Conservation (phyloP, 2,113 vertebrate species). For the Campylomormyrus numenius region DNA sequence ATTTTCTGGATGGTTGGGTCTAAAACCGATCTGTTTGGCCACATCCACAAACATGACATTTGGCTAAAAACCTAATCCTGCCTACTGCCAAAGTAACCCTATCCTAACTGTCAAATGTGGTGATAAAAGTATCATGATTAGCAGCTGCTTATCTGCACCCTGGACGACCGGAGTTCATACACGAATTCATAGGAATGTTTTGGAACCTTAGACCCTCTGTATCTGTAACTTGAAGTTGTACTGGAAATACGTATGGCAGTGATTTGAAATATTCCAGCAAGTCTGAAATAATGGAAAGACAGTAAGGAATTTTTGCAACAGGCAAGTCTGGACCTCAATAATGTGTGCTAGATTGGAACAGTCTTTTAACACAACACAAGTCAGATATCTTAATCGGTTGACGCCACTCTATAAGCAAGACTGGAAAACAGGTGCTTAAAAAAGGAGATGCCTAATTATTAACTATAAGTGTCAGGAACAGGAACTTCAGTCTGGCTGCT, state of each 20-base stretch:
- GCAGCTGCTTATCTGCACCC: not conserved
- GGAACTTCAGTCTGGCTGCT: not conserved
- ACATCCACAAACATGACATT: conserved; percentile 6
- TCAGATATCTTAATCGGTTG: not conserved
- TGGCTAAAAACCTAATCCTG: conserved; percentile 4
- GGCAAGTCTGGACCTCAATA: not conserved
- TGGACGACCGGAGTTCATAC: not conserved
- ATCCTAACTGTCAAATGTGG: not conserved
- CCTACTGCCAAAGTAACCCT: conserved; percentile 7
- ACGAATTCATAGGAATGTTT: not conserved
- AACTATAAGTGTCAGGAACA: not conserved
- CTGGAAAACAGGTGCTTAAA: not conserved
- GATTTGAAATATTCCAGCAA: not conserved
- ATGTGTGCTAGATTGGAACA: not conserved
- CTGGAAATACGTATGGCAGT: not conserved
- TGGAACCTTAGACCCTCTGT: not conserved
- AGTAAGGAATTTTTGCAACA: not conserved
- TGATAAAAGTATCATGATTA: not conserved
- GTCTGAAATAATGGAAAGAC: not conserved
- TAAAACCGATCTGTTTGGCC: conserved; percentile 1
- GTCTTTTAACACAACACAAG: not conserved
- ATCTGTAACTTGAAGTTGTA: not conserved
- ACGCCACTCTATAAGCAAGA: not conserved
- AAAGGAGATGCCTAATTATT: not conserved
- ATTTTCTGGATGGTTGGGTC: not conserved